Evolutionary conservation across 2,888 invertebrate genomes (phyloP), one percentile per base, ranked within the genome.

Genomic region (Yponomeuta cagnagella): DNA sequence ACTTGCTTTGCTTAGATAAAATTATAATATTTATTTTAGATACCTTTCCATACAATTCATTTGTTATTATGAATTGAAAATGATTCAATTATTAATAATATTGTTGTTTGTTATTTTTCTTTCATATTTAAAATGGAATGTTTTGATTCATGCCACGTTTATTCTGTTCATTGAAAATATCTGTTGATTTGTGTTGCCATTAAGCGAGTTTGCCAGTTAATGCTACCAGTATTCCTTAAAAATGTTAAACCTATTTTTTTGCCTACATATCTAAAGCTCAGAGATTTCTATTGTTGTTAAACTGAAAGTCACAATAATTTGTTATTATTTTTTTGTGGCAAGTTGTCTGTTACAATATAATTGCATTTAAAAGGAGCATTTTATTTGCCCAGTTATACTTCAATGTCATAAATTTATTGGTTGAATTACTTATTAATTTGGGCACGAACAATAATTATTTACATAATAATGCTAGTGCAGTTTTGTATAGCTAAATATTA

Each of bases 341-440:
- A n/a, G 37, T 52, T 48, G 10, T 58, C 43, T 67, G 37, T 43
- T 65, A 65, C 78, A 77, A 78, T 77, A 72, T 69, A 48, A 71
- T 75, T 78, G 79, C 79, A 79, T 79, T 79, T 79, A 79, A 71
- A 75, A 69, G 68, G 70, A 76, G 80, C 78, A 79, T 79, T 79
- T 79, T 74, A 23, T 68, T 63, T 30, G 65, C 65, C 37, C 30
- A 31, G 10, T 65, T 65, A 12, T 30, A 31, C 65, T 30, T 31
- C 33, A 23, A 30, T 33, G 9, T 65, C 10, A 0, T 65, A 65
- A 65, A n/a, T 65, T 10, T 30, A 58, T 58, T 58, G 52, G 52
- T 15, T 58, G 12, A 58, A 15, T 58, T 58, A 58, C 52, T 15
- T 58, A 58, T 58, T 58, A 58, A 15, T 15, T 58, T 58, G 43